Evolutionary conservation across 1,140 invertebrate genomes (phyloP), one percentile per base, ranked within the genome.

Genomic region (Drosophila kepulauana): DNA sequence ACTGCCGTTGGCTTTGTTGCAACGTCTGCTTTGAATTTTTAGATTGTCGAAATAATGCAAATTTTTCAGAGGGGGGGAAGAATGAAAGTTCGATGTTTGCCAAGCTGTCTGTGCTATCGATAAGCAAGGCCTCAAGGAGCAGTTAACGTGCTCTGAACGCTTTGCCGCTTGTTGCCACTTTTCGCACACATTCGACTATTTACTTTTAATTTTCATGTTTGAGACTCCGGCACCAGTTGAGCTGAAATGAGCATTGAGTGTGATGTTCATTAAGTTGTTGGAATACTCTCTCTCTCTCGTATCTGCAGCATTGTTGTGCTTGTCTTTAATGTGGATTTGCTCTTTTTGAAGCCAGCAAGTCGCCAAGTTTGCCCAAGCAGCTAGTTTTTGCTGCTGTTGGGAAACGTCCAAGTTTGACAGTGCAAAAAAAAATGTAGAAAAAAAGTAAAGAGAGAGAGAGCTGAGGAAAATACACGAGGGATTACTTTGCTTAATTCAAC

Each of bases 401-500:
- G 16, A 13, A 41, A 52, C 48, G 64, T 58, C 43, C 46, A 69
- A 62, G 58, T 56, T 45, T 38, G 33, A 15, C 5, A 63, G 48
- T 62, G 1, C 1, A 62, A 54, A 45, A 8, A 51, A 30, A 13
- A 33, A 7, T 6, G 2, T 5, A 49, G 16, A 49, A 48, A 3
- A 38, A 15, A 64, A 25, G 13, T 13, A 43, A 54, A 41, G 11
- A 7, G 43, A 20, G 35, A 48, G 59, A 57, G 43, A 58, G 20
- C 49, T 7, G 46, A 45, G 71, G 33, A 80, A 68, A 80, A 63
- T 88, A 82, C 84, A 84, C 84, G 51, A 62, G 84, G 84, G 84
- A 88, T 88, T 88, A 88, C 84, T 88, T 88, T 88, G 84, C 85
- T 84, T 88, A 88, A 88, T 89, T 88, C 85, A 88, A 88, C 80